Base-by-base conservation (phyloP, 2,113 vertebrate genomes). In the Sylvilagus bachmani region DNA sequence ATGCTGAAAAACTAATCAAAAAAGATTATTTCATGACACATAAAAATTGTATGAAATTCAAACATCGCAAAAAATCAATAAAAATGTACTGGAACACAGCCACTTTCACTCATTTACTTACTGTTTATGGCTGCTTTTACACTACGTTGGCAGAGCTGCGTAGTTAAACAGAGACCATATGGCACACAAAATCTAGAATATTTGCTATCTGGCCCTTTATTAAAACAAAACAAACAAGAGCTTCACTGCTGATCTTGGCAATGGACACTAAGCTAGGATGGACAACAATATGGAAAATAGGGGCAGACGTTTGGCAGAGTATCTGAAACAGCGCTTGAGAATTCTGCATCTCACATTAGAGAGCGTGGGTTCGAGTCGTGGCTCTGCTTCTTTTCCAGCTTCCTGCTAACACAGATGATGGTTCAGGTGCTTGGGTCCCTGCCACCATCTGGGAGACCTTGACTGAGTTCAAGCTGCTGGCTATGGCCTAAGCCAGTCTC, bases 21-120 rank as follows among this genome's bases (percentile, higher is more conserved):
- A 58, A 74, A 90, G 61, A 83, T 75, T 88, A 81, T 73, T 89
- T 95, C 51, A 81, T 89, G 74, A 93, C 25, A 90, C 49, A 85
- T 82, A 31, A 96, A 95, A 95, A 93, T 85, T 44, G 81, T 70
- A 77, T 79, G 66, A 90, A 91, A 94, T 89, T 78, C 86, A 95
- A 78, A 71, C 49, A 12, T 73, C 85, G 36, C n/a, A n/a, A n/a
- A n/a, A 55, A 33, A 10, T 70, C 33, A 22, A 78, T 78, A 10
- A 55, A 77, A 51, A 55, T 19, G 10, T 69, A 64, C 29, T 89
- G 64, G 67, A 88, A 61, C 11, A n/a, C 6, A 94, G 79, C 62
- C 83, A 86, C 10, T 13, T 86, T 73, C 91, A 87, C 90, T 84
- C 53, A 38, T 69, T 92, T 51, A 73, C 58, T 85, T 53, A 61